Evolutionary conservation across 2,113 vertebrate genomes (phyloP).

Genomic region (Hydrochoerus hydrochaeris): DNA sequence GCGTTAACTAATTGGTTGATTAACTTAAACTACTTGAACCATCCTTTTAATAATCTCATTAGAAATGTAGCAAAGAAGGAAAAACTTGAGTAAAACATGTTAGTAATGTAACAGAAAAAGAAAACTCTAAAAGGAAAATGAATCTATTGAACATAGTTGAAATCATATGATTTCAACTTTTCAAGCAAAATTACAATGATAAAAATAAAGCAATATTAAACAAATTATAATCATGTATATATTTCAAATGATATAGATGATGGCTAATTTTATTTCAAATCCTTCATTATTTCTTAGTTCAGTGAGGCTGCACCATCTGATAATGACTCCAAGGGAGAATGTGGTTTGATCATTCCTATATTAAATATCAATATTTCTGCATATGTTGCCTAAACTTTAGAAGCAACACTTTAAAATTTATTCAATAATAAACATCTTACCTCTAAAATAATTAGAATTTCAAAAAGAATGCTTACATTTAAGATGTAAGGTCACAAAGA

Average conservation of each 20-base stretch:
- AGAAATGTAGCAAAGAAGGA: constrained; percentile 30
- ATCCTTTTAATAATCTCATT: constrained; percentile 56
- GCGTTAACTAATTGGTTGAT: constrained; percentile 53
- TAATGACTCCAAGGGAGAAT: background rate
- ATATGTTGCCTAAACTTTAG: background rate
- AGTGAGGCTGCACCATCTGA: background rate
- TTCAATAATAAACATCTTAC: background rate
- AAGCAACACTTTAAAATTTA: background rate
- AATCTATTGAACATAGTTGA: background rate
- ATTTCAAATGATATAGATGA: background rate
- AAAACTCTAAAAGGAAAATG: background rate
- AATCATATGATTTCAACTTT: too few relatives aligned
- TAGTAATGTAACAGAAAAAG: background rate
- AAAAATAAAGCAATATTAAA: background rate
- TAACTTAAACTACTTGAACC: constrained; percentile 56
- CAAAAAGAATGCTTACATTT: background rate
- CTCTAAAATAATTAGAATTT: background rate
- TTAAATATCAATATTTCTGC: background rate
- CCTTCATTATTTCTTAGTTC: background rate
- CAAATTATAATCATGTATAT: background rate
- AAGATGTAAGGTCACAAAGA: background rate
- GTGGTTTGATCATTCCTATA: background rate
- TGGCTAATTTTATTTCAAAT: background rate
- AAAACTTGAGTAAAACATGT: background rate
- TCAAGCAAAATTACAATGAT: background rate